Evolutionary conservation across 1,140 invertebrate genomes (phyloP).

Genomic region (Nasonia longicornis): DNA sequence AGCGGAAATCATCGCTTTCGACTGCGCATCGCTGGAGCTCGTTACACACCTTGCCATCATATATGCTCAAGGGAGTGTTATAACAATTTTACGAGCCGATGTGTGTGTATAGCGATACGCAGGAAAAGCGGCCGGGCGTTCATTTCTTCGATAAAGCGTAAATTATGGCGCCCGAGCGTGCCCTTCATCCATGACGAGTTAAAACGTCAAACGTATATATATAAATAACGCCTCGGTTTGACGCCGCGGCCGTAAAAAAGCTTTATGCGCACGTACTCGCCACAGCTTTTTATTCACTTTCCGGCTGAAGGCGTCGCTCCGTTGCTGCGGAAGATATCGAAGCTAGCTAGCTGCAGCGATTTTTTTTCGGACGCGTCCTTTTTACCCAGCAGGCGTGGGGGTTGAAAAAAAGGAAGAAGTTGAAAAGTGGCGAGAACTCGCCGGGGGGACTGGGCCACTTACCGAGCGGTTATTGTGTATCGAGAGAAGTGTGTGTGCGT

Average conservation of each 20-base stretch:
- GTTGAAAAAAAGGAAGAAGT: neutral
- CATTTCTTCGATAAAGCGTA: conserved; percentile 50
- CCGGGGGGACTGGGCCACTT: neutral
- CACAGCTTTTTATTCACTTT: neutral
- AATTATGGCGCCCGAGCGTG: conserved; percentile 51
- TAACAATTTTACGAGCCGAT: conserved; percentile 53
- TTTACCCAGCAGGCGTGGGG: neutral
- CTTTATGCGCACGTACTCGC: neutral
- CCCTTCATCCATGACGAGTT: conserved; percentile 23
- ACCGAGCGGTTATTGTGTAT: neutral
- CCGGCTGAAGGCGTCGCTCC: neutral
- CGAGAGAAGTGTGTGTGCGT: neutral
- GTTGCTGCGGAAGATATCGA: neutral
- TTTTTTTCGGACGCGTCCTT: neutral
- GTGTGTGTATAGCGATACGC: neutral
- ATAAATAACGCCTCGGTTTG: conserved; percentile 11
- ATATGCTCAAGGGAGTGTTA: conserved; percentile 34
- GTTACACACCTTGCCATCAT: neutral
- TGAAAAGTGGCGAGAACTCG: neutral
- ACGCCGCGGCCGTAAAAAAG: neutral
- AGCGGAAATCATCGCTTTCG: conserved; percentile 10
- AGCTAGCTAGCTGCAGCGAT: neutral
- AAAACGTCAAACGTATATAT: conserved; percentile 15
- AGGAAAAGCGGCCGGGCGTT: neutral
- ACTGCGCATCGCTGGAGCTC: neutral